phyloP scores from a whole-genome alignment of 2,113 vertebrate genomes.

The Lepisosteus oculatus region DNA sequence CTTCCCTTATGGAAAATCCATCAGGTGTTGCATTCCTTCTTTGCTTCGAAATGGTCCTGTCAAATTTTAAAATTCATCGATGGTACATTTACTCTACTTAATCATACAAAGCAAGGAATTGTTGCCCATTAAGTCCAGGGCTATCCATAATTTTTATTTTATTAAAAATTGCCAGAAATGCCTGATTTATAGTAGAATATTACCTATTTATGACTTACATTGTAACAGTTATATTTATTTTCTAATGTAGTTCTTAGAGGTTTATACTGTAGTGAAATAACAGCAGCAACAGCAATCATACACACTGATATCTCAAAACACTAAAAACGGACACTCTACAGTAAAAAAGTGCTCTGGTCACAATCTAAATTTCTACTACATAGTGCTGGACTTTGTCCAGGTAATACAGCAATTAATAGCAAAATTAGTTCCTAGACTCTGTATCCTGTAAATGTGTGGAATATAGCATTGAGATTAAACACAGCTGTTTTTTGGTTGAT shows the following conservation, averaged over 20 bases:
- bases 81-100: constrained; percentile 15
- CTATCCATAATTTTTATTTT: constrained; percentile 12
- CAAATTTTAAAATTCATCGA: constrained; percentile 18
- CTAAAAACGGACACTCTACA: no score
- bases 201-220: constrained; percentile 49
- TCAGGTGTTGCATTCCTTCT: constrained; percentile 13
- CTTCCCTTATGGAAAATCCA: constrained; percentile 23
- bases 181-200: constrained; percentile 53
- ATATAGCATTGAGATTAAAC: no score
- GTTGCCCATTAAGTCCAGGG: constrained; percentile 7
- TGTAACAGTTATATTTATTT: constrained; percentile 44
- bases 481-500: no score
- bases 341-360: no score
- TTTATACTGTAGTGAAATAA: constrained; percentile 46
- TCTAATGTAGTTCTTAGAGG: constrained; percentile 37
- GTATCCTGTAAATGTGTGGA: no score
- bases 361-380: no score
- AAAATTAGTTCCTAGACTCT: neutral
- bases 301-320: neutral
- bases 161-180: constrained; percentile 35
- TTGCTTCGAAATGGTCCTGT: constrained; percentile 17
- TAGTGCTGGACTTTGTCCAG: neutral
- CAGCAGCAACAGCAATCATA: constrained; percentile 24
- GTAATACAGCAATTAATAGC: neutral
- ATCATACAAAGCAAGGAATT: constrained; percentile 13